A percentile compares a stretch with the other conserved stretches of the same genome.
phyloP scores from a whole-genome alignment of 2,113 vertebrate species.

The Galbula dea region DNA sequence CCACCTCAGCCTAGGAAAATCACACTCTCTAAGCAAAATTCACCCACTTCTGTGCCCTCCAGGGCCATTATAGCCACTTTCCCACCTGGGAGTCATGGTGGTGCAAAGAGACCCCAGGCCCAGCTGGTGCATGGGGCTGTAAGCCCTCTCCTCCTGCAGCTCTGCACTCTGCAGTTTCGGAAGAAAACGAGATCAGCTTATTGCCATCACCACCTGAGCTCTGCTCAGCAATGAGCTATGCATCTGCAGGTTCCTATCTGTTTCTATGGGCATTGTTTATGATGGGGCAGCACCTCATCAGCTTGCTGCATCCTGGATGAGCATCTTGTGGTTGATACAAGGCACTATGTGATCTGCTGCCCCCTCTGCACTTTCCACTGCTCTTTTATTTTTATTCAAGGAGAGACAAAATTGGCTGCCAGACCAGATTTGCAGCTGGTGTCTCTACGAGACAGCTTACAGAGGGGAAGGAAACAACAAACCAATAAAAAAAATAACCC shows the following conservation, averaged over 20 bases:
- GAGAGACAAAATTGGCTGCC: constrained; percentile 7
- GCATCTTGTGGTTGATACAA: accelerated
- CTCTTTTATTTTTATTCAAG: constrained; percentile 34
- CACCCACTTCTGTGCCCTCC: not conserved
- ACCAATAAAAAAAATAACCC: constrained; percentile 15
- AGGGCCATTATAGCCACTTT: not conserved
- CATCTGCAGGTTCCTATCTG: not conserved
- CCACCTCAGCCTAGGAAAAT: not conserved
- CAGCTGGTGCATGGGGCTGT: not conserved
- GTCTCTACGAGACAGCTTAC: constrained; percentile 46
- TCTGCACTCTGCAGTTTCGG: not conserved
- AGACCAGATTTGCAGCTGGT: constrained; percentile 53
- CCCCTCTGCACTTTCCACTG: not conserved
- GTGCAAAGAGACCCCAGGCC: accelerated
- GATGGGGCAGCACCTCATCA: not conserved
- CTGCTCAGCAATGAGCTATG: not conserved
- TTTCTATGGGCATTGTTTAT: not conserved
- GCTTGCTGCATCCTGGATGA: not conserved
- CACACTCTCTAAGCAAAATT: not conserved
- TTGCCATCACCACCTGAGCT: not conserved
- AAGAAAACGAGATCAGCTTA: not conserved
- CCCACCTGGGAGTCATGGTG: accelerated
- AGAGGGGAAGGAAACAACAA: not conserved
- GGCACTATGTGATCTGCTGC: not conserved
- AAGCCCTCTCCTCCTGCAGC: not conserved